Evolutionary conservation across 1,140 invertebrate species (phyloP).

Genomic region (Calycopis cecrops): DNA sequence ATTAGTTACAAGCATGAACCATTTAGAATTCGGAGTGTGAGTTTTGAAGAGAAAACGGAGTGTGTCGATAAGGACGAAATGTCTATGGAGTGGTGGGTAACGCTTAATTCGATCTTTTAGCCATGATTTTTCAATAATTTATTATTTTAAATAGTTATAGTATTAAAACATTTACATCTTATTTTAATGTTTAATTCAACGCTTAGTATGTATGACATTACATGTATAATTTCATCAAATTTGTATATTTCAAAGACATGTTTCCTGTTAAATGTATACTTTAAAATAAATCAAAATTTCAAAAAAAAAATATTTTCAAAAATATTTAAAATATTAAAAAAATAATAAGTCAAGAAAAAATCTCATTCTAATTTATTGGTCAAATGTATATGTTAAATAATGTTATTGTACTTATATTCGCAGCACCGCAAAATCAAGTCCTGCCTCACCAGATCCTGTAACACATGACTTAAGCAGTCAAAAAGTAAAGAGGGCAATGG

Average conservation of each 20-base stretch:
- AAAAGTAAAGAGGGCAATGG: slow-evolving; percentile 44
- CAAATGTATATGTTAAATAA: neutral
- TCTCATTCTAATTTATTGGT: neutral
- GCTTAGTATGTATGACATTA: too few species aligned
- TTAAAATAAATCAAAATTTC: too few species aligned
- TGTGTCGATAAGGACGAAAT: slow-evolving; percentile 47
- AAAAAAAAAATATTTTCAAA: too few species aligned
- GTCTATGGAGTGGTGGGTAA: slow-evolving; percentile 52
- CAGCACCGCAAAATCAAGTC: slow-evolving; percentile 73
- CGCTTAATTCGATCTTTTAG: slow-evolving; percentile 6
- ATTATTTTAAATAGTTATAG: neutral
- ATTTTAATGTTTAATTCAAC: too few species aligned
- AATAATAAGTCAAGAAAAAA: neutral
- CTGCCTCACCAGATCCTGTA: slow-evolving; percentile 71
- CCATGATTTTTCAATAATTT: neutral
- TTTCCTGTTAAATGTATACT: too few species aligned
- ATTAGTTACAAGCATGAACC: slow-evolving; percentile 81
- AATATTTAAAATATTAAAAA: too few species aligned
- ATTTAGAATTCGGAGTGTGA: slow-evolving; percentile 83
- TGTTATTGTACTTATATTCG: slow-evolving; percentile 26
- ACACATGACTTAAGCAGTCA: slow-evolving; percentile 39
- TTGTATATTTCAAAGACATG: too few species aligned
- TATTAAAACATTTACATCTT: too few species aligned
- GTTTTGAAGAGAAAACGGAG: slow-evolving; percentile 77
- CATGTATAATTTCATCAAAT: too few species aligned